These are phyloP conservation scores for Phalacrocorax aristotelis DNA, from an alignment of 2,113 vertebrate genomes.

Conservation along the genomic window DNA sequence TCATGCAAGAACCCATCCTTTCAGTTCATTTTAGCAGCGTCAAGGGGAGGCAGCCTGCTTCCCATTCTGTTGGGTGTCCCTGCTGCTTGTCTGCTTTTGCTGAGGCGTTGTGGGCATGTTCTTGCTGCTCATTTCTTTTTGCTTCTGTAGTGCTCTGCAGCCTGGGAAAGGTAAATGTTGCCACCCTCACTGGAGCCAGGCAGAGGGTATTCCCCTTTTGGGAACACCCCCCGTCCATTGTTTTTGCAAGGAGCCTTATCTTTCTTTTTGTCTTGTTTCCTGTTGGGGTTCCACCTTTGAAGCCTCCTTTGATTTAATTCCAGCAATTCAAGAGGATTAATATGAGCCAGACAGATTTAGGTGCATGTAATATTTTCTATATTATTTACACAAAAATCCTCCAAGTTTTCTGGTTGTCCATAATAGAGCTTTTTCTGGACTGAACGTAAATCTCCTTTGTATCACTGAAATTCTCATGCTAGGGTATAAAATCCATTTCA, in stretches of 20 bases:
- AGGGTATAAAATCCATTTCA: not conserved
- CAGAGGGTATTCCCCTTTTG: not conserved
- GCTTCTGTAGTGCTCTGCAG: not conserved
- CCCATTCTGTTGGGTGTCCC: not conserved
- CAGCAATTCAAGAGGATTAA: not conserved
- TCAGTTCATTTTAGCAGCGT: not conserved
- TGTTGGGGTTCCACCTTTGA: not conserved
- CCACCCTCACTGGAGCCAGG: not conserved
- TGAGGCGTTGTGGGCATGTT: accelerated
- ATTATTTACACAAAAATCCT: not conserved
- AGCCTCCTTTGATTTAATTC: not conserved
- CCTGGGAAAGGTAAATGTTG: not conserved
- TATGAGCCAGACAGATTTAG: not conserved
- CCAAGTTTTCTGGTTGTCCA: not conserved
- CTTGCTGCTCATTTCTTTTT: accelerated
- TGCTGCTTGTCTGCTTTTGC: not conserved
- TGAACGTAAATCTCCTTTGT: not conserved
- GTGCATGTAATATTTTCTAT: not conserved
- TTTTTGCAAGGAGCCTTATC: not conserved
- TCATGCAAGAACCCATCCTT: not conserved
- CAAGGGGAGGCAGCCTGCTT: not conserved
- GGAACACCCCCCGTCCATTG: not conserved
- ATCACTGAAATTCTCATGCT: not conserved
- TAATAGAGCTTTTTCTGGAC: not conserved
- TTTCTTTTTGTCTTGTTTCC: not conserved